Conservation (phyloP, 2,113 vertebrate genomes). For the Hippocampus comes region DNA sequence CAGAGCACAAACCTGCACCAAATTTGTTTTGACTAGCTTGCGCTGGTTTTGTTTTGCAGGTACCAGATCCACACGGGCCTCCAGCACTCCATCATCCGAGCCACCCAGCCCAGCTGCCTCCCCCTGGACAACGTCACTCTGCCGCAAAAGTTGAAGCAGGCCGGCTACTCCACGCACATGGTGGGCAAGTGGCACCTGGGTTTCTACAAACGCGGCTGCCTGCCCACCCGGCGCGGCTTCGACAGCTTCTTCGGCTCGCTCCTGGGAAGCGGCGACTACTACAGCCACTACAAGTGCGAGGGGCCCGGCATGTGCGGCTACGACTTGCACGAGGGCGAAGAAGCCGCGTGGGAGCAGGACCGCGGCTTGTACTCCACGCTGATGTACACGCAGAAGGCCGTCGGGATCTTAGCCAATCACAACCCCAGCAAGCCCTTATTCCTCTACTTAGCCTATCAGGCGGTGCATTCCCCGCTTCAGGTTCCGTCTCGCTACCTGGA, state of each 20-base stretch:
- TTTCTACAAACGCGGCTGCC: constrained; percentile 90
- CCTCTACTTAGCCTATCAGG: constrained; percentile 91
- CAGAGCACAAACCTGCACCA: neutral
- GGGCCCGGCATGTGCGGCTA: constrained; percentile 90
- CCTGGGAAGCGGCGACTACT: constrained; percentile 92
- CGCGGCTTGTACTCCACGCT: constrained; percentile 88
- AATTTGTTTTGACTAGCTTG: neutral
- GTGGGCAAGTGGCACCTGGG: constrained; percentile 98
- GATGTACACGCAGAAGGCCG: constrained; percentile 90
- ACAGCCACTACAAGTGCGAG: constrained; percentile 95
- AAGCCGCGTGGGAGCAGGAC: constrained; percentile 90
- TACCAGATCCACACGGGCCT: constrained; percentile 98
- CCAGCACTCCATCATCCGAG: constrained; percentile 92
- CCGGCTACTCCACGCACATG: constrained; percentile 93
- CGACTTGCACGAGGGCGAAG: constrained; percentile 90
- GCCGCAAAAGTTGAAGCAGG: constrained; percentile 91
- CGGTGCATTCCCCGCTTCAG: constrained; percentile 92
- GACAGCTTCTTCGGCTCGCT: constrained; percentile 95
- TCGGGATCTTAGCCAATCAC: constrained; percentile 83
- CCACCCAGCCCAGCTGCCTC: constrained; percentile 91
- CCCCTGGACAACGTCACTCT: constrained; percentile 89
- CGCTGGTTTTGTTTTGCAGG: constrained; percentile 60
- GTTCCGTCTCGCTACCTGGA: constrained; percentile 87
- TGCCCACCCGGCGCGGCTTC: constrained; percentile 92
- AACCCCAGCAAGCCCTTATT: constrained; percentile 83